Base-by-base conservation (phyloP, 2,797 vertebrate genomes). In the Premnoplex brunnescens region DNA sequence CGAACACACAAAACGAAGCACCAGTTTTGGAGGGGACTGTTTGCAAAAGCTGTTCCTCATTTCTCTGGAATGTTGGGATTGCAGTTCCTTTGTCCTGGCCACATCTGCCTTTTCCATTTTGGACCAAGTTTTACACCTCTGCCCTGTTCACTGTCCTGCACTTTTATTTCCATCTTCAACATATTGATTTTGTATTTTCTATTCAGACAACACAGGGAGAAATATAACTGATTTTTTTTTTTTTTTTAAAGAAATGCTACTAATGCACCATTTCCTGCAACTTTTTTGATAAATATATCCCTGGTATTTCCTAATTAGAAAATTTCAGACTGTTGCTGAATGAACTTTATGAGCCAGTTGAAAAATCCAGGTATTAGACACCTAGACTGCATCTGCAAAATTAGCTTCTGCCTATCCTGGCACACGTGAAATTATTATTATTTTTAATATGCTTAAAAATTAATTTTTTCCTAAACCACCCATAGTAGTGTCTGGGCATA, bases 31-130 rank as follows among this genome's bases (percentile, higher is more conserved):
- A 49, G 58, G 48, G 46, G 26, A 94, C 51, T 21, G 60, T 62
- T 88, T 86, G 54, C 36, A 84, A 86, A 93, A 87, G 66, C 51
- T 86, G 43, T 79, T 87, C 56, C 27, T 0, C 39, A 85, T 66
- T 83, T 83, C 56, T 67, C 30, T 92, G 81, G 67, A 92, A 89
- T 83, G 72, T 71, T 41, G 91, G 74, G 44, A 85, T 37, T 91
- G 71, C 41, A 60, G 9, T 49, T 85, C 30, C 64, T 75, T 83
- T 48, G 69, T 83, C 52, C 37, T 24, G n/a, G 44, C 37, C 48
- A 67, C 37, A 71, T 79, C 30, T 77, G 46, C 30, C 63, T 74
- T 85, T 89, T 75, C 62, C 28, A 36, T 48, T 80, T n/a, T 41
- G 51, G 24, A 55, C 43, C 41, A 56, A 76, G 34, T 54, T 77